Base-by-base conservation (phyloP, 2,113 vertebrate genomes). In the Chrysemys picta region DNA sequence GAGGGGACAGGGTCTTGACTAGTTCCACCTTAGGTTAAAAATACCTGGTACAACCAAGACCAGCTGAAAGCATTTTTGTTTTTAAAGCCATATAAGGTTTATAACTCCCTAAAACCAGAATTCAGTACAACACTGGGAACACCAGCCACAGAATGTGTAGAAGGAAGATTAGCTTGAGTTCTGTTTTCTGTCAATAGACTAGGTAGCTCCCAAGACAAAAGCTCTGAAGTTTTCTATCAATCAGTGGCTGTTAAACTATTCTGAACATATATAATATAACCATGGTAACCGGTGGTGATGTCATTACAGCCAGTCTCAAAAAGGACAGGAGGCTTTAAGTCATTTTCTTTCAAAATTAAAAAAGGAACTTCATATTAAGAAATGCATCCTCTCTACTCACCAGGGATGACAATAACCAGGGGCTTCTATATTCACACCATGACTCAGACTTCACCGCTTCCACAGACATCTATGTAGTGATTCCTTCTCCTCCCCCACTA, bases 351-450 rank as follows among this genome's bases (percentile, higher is more conserved):
- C 93, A 95, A 96, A 97, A 97, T 97, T 97, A 97, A 97, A 97
- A 96, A 96, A 97, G 96, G 96, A 97, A 97, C 96, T 97, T 97
- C 96, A 96, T 97, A 97, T 97, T 97, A 97, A 97, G 95, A 96
- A 97, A 97, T 96, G 96, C 92, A 97, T 97, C 95, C 94, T 96
- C 94, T 86, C 85, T 92, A 91, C 94, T 97, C 97, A 97, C 97
- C 95, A 97, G 96, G 94, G 95, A 97, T 97, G 95, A 97, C 94
- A 97, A 81, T 52, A 69, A 95, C 96, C 96, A 94, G 90, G 92
- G 96, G 92, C 96, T 96, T 97, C 96, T 95, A 93, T 96, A 98
- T 94, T 95, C 95, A 97, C 94, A 94, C 88, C 95, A 96, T 97
- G 94, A 96, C 87, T 96, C 95, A 95, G 45, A 2, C 87, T 96